Evolutionary conservation across 1,140 invertebrate genomes (phyloP).

Genomic region (Campoletis sonorensis): DNA sequence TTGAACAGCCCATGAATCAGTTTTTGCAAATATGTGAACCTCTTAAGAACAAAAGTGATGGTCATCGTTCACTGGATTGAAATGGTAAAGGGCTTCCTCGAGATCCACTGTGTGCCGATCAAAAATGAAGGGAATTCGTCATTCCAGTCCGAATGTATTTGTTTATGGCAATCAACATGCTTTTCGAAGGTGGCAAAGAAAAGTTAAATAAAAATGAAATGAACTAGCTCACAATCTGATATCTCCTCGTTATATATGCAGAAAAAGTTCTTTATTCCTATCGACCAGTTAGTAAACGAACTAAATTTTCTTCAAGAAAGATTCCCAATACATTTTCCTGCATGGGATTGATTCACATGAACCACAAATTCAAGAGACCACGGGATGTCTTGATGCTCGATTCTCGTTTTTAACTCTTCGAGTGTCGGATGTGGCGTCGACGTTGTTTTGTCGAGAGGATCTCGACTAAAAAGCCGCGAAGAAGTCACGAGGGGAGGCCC

Average conservation of each 20-base stretch:
- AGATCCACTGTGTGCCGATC: not conserved
- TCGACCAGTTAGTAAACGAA: too few relatives aligned
- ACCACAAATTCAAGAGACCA: not conserved
- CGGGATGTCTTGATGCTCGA: not conserved
- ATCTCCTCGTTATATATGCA: too few relatives aligned
- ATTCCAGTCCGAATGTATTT: too few relatives aligned
- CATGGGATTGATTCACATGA: not conserved
- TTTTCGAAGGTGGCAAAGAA: not conserved
- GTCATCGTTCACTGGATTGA: not conserved
- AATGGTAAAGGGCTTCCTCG: not conserved
- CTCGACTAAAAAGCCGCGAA: conserved; percentile 16
- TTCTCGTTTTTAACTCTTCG: conserved; percentile 11
- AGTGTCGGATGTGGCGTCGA: conserved; percentile 19
- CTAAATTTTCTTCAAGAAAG: too few relatives aligned
- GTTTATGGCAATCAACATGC: too few relatives aligned
- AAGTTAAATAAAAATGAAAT: not conserved
- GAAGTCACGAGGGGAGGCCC: conserved; percentile 19
- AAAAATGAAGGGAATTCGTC: not conserved
- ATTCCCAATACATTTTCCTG: not conserved
- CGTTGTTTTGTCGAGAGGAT: conserved; percentile 19
- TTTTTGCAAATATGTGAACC: not conserved
- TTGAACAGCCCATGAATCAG: not conserved
- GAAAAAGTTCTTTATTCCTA: too few relatives aligned
- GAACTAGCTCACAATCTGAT: too few relatives aligned
- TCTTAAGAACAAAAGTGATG: conserved; percentile 21